Percentiles rank a stretch among this genome's conserved stretches.
Conservation (phyloP, 2,888 invertebrate genomes). For the Anorthoa munda region DNA sequence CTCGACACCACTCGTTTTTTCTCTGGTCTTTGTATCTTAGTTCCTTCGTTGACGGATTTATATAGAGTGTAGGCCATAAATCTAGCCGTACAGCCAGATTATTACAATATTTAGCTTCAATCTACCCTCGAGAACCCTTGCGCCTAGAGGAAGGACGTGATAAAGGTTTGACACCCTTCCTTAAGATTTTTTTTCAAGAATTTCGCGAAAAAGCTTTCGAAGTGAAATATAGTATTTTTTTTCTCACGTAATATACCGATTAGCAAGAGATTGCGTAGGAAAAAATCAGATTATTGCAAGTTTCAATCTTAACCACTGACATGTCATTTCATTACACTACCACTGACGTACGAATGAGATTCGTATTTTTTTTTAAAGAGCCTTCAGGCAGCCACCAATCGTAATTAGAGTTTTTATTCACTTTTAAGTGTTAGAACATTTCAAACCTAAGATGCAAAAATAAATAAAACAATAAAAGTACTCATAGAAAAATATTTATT, state of each 20-base stretch:
- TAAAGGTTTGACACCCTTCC: conserved; percentile 59
- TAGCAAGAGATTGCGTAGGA: neutral
- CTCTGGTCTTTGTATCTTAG: neutral
- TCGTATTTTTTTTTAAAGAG: too few relatives aligned
- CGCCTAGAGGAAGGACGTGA: conserved; percentile 44
- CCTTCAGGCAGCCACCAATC: too few relatives aligned
- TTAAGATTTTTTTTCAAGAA: conserved; percentile 19
- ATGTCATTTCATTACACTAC: too few relatives aligned
- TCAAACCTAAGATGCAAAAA: too few relatives aligned
- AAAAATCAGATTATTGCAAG: neutral
- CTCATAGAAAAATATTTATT: too few relatives aligned
- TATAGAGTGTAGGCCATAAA: conserved; percentile 37
- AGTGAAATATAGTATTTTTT: conserved; percentile 23
- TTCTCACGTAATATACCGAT: conserved; percentile 15
- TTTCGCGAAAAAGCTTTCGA: conserved; percentile 22
- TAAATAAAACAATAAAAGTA: too few relatives aligned
- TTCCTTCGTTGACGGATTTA: conserved; percentile 9
- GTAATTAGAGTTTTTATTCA: too few relatives aligned
- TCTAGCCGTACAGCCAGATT: conserved; percentile 41
- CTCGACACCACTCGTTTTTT: neutral
- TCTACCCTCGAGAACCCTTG: conserved; percentile 33
- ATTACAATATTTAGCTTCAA: conserved; percentile 53
- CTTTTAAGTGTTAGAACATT: too few relatives aligned
- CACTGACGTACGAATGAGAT: too few relatives aligned
- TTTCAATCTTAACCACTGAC: neutral